Base-by-base conservation (phyloP, 1,140 invertebrate species). In the Zaprionus capensis region DNA sequence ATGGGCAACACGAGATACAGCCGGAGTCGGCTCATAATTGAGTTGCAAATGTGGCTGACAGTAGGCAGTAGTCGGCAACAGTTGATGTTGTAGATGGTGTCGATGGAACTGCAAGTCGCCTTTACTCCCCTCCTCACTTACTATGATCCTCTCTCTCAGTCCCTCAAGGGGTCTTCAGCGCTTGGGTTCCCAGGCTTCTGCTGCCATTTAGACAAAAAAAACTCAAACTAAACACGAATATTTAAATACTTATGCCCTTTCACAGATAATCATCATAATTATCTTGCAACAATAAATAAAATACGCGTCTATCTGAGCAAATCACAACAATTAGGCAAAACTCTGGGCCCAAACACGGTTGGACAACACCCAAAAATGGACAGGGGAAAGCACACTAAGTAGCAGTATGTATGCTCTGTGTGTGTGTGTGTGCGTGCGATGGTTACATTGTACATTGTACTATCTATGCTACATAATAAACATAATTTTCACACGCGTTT, bases 241-340 rank as follows among this genome's bases (percentile, higher is more conserved):
- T 81, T 84, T 82, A 82, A 81, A 84, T 72, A 46, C 41, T 46
- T 17, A 85, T 67, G 69, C 85, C 78, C 82, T 85, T 88, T 88
- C 78, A 78, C 78, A 88, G 85, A 90, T 88, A 90, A 90, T 85
- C 86, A 90, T 88, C 85, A 85, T 88, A 90, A 88, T 90, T 88
- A 88, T 85, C 86, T 71, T 73, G 78, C 78, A 79, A 90, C 85
- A 85, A 88, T 88, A 90, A 90, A 90, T 90, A 90, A 80, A 90
- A 65, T 71, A 70, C 51, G 41, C 28, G 49, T 64, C 79, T 84
- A 84, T 82, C 81, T 82, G 71, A 70, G 58, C 81, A 90, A 90
- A 90, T 90, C 90, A 90, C 86, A 90, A 91, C 85, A 90, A 90
- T 90, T 90, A 90, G 75, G 70, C 67, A 71, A 71, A 68, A 73